Evolutionary conservation across 2,888 invertebrate genomes (phyloP), one percentile per base, ranked within the genome.

Genomic region (Embidobia sp.): DNA sequence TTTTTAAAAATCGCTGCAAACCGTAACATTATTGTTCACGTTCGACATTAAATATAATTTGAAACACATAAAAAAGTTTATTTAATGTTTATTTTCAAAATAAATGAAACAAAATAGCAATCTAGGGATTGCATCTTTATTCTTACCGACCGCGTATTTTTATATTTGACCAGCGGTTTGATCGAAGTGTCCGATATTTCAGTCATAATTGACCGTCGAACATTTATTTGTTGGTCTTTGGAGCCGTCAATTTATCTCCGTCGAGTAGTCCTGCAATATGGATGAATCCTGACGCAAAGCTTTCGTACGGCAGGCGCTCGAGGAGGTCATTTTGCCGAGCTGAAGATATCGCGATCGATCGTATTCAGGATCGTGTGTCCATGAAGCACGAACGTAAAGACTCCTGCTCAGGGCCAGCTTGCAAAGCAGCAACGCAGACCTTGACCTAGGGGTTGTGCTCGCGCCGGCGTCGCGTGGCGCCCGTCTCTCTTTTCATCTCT

Each of bases 401-500:
- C 51, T 76, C 72, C 66, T 26, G 53, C 46, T 69, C 74, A 67
- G 69, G 70, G 78, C 48, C 48, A 51, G 46, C 57, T 73, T 31
- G 63, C 48, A 35, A 49, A 63, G 40, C 67, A 48, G 63, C 69
- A 16, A 55, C 67, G 42, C 64, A 66, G 85, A 87, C 88, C 87
- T 88, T 88, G 87, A 87, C 88, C 88, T 86, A 86, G 82, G 85
- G 82, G 84, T 82, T 83, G 80, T 84, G 83, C 84, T 82, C 87
- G 87, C 88, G 88, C 87, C 87, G 86, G 87, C 87, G 87, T 87
- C 85, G 83, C 85, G 83, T 64, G 55, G 13, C 46, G 13, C 3
- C 27, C 42, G 78, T 22, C 19, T 55, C 55, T 48, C 48, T 48
- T 48, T 72, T 57, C 55, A 55, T 16, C 55, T 18, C 16, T 10